Percentiles rank a stretch among this genome's conserved stretches.
phyloP scores from a whole-genome alignment of 2,888 invertebrate species.

The Spicauda simplicius region DNA sequence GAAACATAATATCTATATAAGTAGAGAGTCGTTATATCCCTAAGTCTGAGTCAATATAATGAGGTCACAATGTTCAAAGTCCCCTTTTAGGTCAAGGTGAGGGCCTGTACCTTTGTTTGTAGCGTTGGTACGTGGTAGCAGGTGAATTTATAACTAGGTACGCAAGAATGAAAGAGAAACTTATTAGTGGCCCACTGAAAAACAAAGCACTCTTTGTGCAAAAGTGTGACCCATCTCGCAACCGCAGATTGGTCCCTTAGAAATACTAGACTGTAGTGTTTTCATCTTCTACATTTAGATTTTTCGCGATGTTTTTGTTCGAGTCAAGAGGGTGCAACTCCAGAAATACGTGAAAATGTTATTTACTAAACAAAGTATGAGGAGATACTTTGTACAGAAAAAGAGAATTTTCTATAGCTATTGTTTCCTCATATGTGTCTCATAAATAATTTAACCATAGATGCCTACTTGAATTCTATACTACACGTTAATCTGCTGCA shows the following conservation, averaged over 20 bases:
- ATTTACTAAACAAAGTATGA: neutral
- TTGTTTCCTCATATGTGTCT: no score
- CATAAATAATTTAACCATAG: no score
- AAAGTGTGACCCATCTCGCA: constrained; percentile 17
- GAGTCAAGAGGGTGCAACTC: neutral
- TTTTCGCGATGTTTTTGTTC: constrained; percentile 4
- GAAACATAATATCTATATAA: neutral
- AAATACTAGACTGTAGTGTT: constrained; percentile 15
- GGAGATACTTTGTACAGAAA: neutral
- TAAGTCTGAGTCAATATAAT: constrained; percentile 9
- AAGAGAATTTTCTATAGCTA: neutral
- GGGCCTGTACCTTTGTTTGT: constrained; percentile 29
- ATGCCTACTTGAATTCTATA: no score
- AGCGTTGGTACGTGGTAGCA: constrained; percentile 15
- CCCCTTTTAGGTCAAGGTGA: constrained; percentile 31
- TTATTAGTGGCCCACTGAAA: constrained; percentile 26
- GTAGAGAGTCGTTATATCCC: neutral
- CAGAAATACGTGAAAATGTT: neutral
- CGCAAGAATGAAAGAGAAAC: constrained; percentile 26
- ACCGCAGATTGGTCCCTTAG: constrained; percentile 26
- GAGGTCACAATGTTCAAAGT: constrained; percentile 21
- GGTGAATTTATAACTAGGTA: constrained; percentile 22
- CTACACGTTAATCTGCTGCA: no score
- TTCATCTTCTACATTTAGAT: constrained; percentile 4
- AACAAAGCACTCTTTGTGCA: constrained; percentile 28